Evolutionary conservation across 2,888 invertebrate genomes (phyloP).

Genomic region (Nomada hirtipes): DNA sequence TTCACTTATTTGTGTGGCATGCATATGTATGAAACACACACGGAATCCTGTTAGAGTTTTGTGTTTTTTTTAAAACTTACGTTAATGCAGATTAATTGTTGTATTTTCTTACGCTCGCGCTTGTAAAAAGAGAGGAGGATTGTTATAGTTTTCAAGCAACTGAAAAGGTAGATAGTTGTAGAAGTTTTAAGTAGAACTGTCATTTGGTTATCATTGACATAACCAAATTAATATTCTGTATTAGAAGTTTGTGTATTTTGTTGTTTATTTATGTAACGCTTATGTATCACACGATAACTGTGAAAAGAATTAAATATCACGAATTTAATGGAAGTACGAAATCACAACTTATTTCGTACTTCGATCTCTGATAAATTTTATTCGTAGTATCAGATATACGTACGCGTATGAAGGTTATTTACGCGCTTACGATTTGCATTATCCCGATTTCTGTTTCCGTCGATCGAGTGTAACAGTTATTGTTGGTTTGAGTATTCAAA

Average conservation of each 20-base stretch:
- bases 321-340: not conserved
- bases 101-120: not conserved
- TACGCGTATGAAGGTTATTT: not conserved
- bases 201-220: not conserved
- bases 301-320: not conserved
- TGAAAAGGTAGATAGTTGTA: slow-evolving; percentile 9
- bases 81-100: slow-evolving; percentile 6
- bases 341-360: not conserved
- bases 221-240: not conserved
- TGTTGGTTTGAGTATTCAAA: not conserved
- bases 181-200: not conserved
- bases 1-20: slow-evolving; percentile 13
- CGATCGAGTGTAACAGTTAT: not conserved
- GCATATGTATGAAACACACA: not conserved
- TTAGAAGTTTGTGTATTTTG: not conserved
- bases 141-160: not conserved
- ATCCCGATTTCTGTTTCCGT: not conserved
- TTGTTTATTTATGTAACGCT: slow-evolving; percentile 7
- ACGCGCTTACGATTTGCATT: not conserved
- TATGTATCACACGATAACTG: not conserved
- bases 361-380: not conserved
- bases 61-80: slow-evolving; percentile 14
- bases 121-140: not conserved
- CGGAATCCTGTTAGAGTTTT: not conserved
- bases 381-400: not conserved